These are phyloP conservation scores for Pantherophis vulpinus DNA, from an alignment of 2,797 vertebrate species.

Conservation along the genomic window DNA sequence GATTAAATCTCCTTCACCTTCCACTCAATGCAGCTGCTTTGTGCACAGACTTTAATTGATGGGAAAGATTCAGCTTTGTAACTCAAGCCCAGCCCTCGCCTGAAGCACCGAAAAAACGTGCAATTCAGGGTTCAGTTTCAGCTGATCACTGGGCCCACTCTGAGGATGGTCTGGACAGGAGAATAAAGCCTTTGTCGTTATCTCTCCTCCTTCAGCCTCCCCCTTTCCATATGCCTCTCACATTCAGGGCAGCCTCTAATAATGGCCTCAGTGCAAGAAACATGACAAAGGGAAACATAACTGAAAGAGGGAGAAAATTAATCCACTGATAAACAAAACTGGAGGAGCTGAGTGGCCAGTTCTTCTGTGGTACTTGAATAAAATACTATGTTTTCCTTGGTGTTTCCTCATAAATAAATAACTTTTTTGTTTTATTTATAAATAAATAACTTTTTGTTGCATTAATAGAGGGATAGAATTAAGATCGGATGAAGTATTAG, in stretches of 20 bases:
- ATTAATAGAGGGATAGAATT: background rate
- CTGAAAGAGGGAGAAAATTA: conserved; percentile 28
- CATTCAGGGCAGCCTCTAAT: conserved; percentile 47
- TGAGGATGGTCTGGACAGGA: conserved; percentile 66
- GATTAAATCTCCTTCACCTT: conserved; percentile 75
- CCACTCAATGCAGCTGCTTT: conserved; percentile 74
- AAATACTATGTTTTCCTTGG: rapidly evolving
- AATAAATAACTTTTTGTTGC: background rate
- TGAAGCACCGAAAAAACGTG: conserved; percentile 65
- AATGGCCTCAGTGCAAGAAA: conserved; percentile 33
- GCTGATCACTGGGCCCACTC: conserved; percentile 69
- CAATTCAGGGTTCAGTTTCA: conserved; percentile 73
- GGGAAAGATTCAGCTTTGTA: conserved; percentile 70
- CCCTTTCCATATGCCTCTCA: conserved; percentile 56
- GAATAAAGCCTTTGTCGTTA: conserved; percentile 75
- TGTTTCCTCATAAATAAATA: background rate
- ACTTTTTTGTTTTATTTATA: background rate
- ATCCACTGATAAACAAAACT: background rate
- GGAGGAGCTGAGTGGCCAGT: background rate
- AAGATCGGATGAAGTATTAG: background rate
- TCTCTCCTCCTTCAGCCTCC: conserved; percentile 59
- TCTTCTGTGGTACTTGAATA: background rate
- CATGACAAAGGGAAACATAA: conserved; percentile 22
- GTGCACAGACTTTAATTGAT: conserved; percentile 74
- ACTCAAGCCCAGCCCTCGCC: conserved; percentile 69